Evolutionary conservation across 2,888 invertebrate genomes (phyloP).

Genomic region (Dusona sp.): DNA sequence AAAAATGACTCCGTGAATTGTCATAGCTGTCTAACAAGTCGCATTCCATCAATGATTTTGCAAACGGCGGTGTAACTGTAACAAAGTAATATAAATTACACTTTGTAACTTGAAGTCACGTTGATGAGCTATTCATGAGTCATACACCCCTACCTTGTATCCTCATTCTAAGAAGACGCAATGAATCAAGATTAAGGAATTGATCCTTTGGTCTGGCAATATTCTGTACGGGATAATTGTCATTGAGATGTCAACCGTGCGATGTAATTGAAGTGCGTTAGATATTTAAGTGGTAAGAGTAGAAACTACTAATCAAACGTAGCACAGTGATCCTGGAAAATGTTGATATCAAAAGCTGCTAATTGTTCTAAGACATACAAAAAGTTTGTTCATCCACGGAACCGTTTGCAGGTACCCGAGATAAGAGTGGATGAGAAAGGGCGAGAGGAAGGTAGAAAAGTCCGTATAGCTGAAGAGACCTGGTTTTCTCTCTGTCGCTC

Average conservation of each 20-base stretch:
- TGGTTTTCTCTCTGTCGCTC: background rate
- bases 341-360: background rate
- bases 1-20: background rate
- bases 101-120: background rate
- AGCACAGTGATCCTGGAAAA: background rate
- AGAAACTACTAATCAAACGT: background rate
- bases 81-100: constrained; percentile 11
- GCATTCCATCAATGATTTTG: background rate
- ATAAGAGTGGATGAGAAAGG: background rate
- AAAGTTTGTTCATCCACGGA: constrained; percentile 25
- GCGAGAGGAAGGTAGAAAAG: constrained; percentile 37
- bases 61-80: background rate
- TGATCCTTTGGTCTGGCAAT: background rate
- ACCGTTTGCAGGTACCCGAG: constrained; percentile 49
- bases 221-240: background rate
- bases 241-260: background rate
- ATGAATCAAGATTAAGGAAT: constrained; percentile 1
- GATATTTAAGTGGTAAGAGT: background rate
- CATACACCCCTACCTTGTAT: constrained; percentile 15
- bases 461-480: constrained; percentile 52
- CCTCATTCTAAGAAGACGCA: background rate
- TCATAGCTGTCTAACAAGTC: background rate
- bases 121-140: constrained; percentile 30
- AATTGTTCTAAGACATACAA: constrained; percentile 32
- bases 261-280: constrained; percentile 7